Evolutionary conservation across 2,888 invertebrate genomes (phyloP), one percentile per base, ranked within the genome.

Genomic region (Thera obeliscata): DNA sequence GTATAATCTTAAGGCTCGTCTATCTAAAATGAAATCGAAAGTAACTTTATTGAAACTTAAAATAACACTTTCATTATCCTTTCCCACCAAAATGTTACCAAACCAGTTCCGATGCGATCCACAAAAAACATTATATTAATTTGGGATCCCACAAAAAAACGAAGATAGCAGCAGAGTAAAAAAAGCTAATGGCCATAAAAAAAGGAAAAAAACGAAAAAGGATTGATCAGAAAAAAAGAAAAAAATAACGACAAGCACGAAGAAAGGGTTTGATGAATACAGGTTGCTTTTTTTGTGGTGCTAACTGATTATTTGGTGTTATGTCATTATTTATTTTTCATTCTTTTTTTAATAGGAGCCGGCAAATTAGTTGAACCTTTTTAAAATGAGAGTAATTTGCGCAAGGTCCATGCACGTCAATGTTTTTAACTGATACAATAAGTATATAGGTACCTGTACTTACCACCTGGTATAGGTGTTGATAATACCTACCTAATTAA

Each of bases 121-220:
- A 77, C 78, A 77, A 88, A 90, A 91, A 90, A 87, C 86, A 87
- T 87, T 86, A 90, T 92, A 92, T 93, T 93, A 93, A 93, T 93
- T 93, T 92, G 93, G 91, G 90, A 88, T 89, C 85, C 82, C 90
- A 92, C 89, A 92, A 93, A 93, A 22, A 93, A 93, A 91, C 87
- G 87, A 88, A 82, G 89, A 90, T 87, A 81, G 87, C 85, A 84
- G 76, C 80, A 84, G 86, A 86, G 78, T 81, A 90, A 93, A 93
- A 91, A 93, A 89, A 91, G 86, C 87, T 91, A 93, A 93, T 93
- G 93, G 91, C 90, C 91, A 87, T 76, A 83, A 85, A 91, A 87
- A 83, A 50, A 81, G 8, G 36, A 50, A 49, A 61, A 61, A 61
- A 61, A 55, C 43, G 77, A 86, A 87, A 90, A 91, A 90, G 87